A percentile compares a stretch with the other conserved stretches of the same genome.
phyloP scores from a whole-genome alignment of 2,888 invertebrate species.

The Hofmannophila pseudospretella region DNA sequence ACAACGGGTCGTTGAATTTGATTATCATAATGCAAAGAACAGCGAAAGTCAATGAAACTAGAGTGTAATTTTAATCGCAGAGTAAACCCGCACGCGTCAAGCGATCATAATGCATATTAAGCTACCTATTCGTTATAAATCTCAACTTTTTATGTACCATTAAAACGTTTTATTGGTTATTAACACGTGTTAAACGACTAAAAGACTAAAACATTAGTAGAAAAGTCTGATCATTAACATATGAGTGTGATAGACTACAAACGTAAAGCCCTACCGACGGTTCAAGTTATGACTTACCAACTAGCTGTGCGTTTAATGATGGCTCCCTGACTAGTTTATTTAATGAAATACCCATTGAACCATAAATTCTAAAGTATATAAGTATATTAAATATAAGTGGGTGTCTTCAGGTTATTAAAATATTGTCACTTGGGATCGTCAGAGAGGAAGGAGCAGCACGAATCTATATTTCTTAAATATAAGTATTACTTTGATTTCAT shows the following conservation, averaged over 20 bases:
- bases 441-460: too few species aligned
- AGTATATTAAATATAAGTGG: too few species aligned
- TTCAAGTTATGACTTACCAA: constrained; percentile 27
- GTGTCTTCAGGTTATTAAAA: too few species aligned
- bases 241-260: constrained; percentile 43
- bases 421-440: too few species aligned
- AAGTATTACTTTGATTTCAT: too few species aligned
- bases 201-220: constrained; percentile 71
- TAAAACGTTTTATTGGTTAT: constrained; percentile 75
- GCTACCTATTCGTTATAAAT: constrained; percentile 71
- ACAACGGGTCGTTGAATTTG: constrained; percentile 15
- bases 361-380: too few species aligned
- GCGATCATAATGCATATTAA: constrained; percentile 61
- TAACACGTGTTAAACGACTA: constrained; percentile 71
- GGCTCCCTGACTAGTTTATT: too few species aligned
- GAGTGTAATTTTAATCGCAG: constrained; percentile 35
- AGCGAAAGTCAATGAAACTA: constrained; percentile 47
- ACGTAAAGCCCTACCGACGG: constrained; percentile 16
- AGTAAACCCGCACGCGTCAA: constrained; percentile 46
- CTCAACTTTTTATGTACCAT: constrained; percentile 75
- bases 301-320: constrained; percentile 8
- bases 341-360: too few species aligned
- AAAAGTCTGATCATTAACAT: constrained; percentile 67
- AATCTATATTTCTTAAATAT: too few species aligned
- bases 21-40: constrained; percentile 22